Base-by-base conservation (phyloP, 2,888 invertebrate genomes). In the Brenthis ino region DNA sequence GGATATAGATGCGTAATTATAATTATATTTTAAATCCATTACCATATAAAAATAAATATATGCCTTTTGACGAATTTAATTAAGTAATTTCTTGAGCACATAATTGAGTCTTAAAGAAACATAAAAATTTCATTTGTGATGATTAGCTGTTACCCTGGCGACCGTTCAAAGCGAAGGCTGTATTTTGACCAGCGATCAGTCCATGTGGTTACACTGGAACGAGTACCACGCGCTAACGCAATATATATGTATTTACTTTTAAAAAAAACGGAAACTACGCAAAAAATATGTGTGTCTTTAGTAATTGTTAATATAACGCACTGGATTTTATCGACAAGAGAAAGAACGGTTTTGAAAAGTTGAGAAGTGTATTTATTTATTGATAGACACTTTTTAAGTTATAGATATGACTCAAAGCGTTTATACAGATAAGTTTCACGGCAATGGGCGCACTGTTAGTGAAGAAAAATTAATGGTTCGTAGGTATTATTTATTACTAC, bases 381-480 rank as follows among this genome's bases (percentile, higher is more conserved):
- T 53, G 16, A 63, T 0, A 53, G 33, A 13, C 53, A 83, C 43
- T 57, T 67, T 63, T n/a, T 51, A 67, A 56, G 14, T 54, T 77
- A 76, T 24, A 14, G 47, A 84, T 80, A 92, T 92, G 92, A 92
- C 91, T 81, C 92, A 89, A 79, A 90, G 85, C 78, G 89, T 77
- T 72, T 68, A 82, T 71, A 83, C 86, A 70, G 89, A 91, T 64
- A 89, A 83, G 78, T 85, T 87, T 74, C 84, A 85, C 73, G 84
- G 84, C 65, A 83, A 85, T 73, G 83, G 82, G 72, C 85, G 87
- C 70, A 85, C 87, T 63, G 84, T 91, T 77, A 89, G 90, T 65
- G 93, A 92, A 74, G 93, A 93, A 77, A 93, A 93, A 76, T 79
- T 93, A 69, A 88, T 93, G 91, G 93, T 93, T 83, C 79, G 57